phyloP scores from a whole-genome alignment of 2,888 invertebrate genomes.

The Protodeltote pygarga region DNA sequence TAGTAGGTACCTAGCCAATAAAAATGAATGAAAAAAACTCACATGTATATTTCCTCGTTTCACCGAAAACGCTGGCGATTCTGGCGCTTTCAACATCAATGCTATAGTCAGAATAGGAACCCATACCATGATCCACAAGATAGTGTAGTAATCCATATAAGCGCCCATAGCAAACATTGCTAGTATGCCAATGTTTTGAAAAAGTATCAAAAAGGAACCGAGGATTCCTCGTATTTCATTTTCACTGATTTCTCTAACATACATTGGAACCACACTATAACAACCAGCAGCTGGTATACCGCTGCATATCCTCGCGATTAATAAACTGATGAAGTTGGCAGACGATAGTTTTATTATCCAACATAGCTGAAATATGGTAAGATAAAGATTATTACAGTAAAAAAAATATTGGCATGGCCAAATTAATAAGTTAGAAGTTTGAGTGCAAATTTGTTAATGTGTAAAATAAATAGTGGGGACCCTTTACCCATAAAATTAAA shows the following conservation, averaged over 20 bases:
- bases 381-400: neutral
- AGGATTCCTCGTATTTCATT: constrained; percentile 67
- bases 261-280: constrained; percentile 68
- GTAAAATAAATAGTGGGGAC: too few species aligned
- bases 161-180: constrained; percentile 69
- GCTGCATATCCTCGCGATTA: constrained; percentile 61
- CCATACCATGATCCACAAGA: constrained; percentile 60
- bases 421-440: too few species aligned
- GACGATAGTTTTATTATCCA: constrained; percentile 66
- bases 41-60: constrained; percentile 68
- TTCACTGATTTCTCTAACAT: constrained; percentile 72
- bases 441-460: too few species aligned
- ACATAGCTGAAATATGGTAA: constrained; percentile 56
- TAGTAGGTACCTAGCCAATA: too few species aligned
- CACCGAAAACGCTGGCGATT: constrained; percentile 72
- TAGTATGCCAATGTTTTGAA: constrained; percentile 66
- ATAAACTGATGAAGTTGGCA: constrained; percentile 52
- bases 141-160: constrained; percentile 62
- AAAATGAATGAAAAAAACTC: constrained; percentile 21
- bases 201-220: constrained; percentile 62
- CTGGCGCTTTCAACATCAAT: constrained; percentile 67
- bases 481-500: too few species aligned
- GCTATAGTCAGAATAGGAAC: constrained; percentile 60
- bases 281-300: constrained; percentile 69
- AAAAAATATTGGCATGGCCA: too few species aligned